These are phyloP conservation scores for Oreochromis niloticus DNA, from an alignment of 2,113 vertebrate genomes.

Conservation along the genomic window DNA sequence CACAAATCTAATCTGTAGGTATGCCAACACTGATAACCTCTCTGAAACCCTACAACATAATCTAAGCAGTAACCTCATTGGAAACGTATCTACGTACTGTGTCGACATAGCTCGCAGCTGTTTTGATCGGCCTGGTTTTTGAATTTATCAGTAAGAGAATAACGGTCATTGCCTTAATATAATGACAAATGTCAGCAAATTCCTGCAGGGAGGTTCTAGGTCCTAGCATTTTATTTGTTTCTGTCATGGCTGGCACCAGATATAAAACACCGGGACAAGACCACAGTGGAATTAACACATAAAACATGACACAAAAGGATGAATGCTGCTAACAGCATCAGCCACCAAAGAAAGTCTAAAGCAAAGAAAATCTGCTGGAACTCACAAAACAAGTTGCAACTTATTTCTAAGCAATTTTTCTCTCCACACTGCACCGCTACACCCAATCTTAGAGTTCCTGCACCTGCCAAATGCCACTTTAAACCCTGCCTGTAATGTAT, in stretches of 20 bases:
- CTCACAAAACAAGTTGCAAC: not conserved
- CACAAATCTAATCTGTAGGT: not conserved
- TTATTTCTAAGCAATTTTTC: not conserved
- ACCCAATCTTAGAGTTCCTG: not conserved
- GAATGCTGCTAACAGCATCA: not conserved
- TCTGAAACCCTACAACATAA: not conserved
- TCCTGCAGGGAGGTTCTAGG: not conserved
- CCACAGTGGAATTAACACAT: not conserved
- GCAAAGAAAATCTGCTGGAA: not conserved
- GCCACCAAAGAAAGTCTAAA: not conserved
- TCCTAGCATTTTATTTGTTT: not conserved
- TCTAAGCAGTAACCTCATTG: not conserved
- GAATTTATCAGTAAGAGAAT: not conserved
- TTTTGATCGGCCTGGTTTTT: not conserved
- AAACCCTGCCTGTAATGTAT: not conserved
- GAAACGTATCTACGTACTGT: not conserved
- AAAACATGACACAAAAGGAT: not conserved
- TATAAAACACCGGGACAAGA: not conserved
- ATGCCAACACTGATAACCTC: not conserved
- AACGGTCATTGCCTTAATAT: not conserved
- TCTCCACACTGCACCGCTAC: not conserved
- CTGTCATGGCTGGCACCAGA: not conserved
- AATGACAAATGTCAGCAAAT: not conserved
- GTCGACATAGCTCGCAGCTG: not conserved
- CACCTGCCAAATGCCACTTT: not conserved